Base-by-base conservation (phyloP, 2,797 vertebrate genomes). In the Margarornis squamiger region DNA sequence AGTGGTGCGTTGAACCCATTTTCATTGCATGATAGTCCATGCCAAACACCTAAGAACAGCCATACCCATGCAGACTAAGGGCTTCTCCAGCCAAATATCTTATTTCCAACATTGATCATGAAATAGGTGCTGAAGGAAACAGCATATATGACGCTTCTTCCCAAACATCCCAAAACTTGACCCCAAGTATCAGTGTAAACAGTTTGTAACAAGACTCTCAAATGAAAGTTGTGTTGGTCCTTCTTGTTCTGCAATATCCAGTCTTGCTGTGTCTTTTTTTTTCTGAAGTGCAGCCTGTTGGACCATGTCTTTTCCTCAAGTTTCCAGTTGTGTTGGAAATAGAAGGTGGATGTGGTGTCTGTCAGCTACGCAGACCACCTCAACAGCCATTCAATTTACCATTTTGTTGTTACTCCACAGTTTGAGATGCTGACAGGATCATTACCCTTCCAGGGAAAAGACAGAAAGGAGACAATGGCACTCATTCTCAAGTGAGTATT, bases 351-450 rank as follows among this genome's bases (percentile, higher is more conserved):
- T 65, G 23, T 46, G 10, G 17, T 52, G 22, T 82, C 45, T 63
- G 1, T 80, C 18, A 54, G 66, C 49, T 39, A 4, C 9, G 16
- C 43, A 92, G 58, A 24, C n/a, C 3, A 3, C 38, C n/a, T 48
- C 30, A 86, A 1, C 1, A 6, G 16, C 55, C 7, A 29, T 51
- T 75, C 55, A 19, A 48, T 86, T 94, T 78, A 66, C 18, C 6
- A 2, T 79, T 84, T 86, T 90, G 29, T 66, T 93, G 45, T 92
- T 96, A 7, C 54, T 89, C 95, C 92, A 66, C 97, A 99, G 99
- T 99, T 99, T 95, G 99, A 99, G 98, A 99, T 99, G 99, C 97
- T 99, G 97, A 99, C 99, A 0, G 99, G 99, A 73, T 99, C 99
- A 0, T 97, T 99, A 92, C 99, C 99, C 0, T 99, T 99, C 97